Evolutionary conservation across 2,888 invertebrate genomes (phyloP).

Genomic region (Dynastes hyllus): DNA sequence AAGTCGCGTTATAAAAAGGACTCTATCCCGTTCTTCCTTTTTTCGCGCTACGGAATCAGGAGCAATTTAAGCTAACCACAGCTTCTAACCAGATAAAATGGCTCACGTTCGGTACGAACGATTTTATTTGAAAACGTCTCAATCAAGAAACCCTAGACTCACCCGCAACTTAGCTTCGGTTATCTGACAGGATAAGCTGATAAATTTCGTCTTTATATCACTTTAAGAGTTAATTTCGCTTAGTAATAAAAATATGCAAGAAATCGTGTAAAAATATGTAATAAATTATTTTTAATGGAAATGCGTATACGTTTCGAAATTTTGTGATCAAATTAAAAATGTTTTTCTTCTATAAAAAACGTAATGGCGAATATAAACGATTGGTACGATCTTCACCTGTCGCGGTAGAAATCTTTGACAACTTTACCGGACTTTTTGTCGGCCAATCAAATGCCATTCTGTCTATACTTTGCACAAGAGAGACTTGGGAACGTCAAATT

Average conservation of each 20-base stretch:
- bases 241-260: neutral
- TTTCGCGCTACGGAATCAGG: conserved; percentile 58
- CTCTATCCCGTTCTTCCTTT: conserved; percentile 11
- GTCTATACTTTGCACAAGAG: conserved; percentile 69
- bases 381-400: conserved; percentile 48
- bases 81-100: conserved; percentile 69
- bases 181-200: conserved; percentile 12
- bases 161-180: conserved; percentile 68
- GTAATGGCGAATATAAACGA: conserved; percentile 16
- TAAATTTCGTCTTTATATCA: conserved; percentile 5
- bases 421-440: conserved; percentile 71
- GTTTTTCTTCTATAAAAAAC: neutral
- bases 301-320: neutral
- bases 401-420: conserved; percentile 65
- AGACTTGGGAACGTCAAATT: conserved; percentile 51
- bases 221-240: neutral
- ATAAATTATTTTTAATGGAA: neutral
- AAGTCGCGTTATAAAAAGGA: conserved; percentile 25
- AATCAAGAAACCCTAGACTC: conserved; percentile 71
- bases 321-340: neutral
- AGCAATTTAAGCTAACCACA: conserved; percentile 57
- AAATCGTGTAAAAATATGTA: too few species aligned
- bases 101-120: conserved; percentile 69
- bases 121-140: conserved; percentile 71
- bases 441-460: conserved; percentile 71